Percentiles rank a stretch among this genome's conserved stretches.
Evolutionary conservation across 2,113 vertebrate genomes (phyloP).

Genomic region (Leptobrachium ailaonicum): DNA sequence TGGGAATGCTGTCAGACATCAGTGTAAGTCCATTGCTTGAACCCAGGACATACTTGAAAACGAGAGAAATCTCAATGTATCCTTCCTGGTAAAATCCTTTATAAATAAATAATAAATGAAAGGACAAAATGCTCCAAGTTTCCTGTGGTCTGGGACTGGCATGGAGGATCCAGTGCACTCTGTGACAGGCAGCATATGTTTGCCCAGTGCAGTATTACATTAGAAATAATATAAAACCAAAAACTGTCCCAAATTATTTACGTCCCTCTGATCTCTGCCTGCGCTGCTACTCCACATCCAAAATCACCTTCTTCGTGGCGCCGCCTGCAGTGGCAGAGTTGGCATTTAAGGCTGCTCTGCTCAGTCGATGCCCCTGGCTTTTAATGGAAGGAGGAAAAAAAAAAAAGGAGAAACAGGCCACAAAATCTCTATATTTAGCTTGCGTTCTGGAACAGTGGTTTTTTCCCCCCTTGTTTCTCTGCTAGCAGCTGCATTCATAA

Average conservation of each 20-base stretch:
- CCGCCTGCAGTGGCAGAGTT: background rate
- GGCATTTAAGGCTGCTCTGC: slow-evolving; percentile 16
- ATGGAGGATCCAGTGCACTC: background rate
- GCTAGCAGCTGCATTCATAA: slow-evolving; percentile 15
- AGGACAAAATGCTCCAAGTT: no score
- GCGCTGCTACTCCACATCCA: slow-evolving; percentile 17
- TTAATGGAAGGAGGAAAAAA: slow-evolving; percentile 4
- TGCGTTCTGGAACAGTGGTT: slow-evolving; percentile 27
- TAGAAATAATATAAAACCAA: slow-evolving; percentile 32
- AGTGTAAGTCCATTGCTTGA: no score
- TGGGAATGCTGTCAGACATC: no score
- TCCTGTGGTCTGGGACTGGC: background rate
- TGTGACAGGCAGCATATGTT: slow-evolving; percentile 38
- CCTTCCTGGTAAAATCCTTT: no score
- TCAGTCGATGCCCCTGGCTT: slow-evolving; percentile 20
- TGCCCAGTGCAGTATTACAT: background rate
- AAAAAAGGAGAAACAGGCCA: background rate
- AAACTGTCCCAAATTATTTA: slow-evolving; percentile 30
- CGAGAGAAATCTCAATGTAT: no score
- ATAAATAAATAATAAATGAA: no score
- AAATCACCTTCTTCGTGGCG: slow-evolving; percentile 35
- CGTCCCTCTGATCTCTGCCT: slow-evolving; percentile 25
- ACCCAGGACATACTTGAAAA: no score
- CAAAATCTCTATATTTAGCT: slow-evolving; percentile 43
- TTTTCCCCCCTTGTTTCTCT: slow-evolving; percentile 15